Evolutionary conservation across 2,797 vertebrate genomes (phyloP), one percentile per base, ranked within the genome.

Genomic region (Octomys mimax): DNA sequence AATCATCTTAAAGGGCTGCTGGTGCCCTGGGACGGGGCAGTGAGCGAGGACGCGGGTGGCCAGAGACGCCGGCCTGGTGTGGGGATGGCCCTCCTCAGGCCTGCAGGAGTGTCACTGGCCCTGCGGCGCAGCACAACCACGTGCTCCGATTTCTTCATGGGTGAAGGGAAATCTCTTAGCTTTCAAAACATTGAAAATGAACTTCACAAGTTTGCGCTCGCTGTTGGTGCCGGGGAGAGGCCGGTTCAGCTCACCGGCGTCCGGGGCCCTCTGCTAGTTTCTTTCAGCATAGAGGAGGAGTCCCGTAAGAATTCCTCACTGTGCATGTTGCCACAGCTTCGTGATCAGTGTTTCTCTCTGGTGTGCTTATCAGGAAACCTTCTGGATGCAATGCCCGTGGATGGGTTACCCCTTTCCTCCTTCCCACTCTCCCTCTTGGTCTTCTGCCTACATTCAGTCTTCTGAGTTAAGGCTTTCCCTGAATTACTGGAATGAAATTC

Each of bases 101-200:
- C 42, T 54, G n/a, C 28, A 39, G 46, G 3, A 12, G 1, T 7
- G 18, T 31, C 33, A 2, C 3, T 21, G 36, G 52, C 46, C 42
- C 36, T 62, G 2, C 5, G 52, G 54, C 3, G 28, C 57, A 16
- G 0, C 16, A 21, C 66, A 73, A 42, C 39, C 52, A 26, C 10
- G 16, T 79, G 46, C 83, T 12, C 31, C 5, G 14, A 12, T 71
- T 68, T 84, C 85, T 79, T 80, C 19, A 66, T 18, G 78, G 87
- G 28, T 10, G 88, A 92, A 95, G 52, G 64, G 36, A 64, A 81
- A 81, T 59, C n/a, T 92, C 39, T 95, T 24, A 59, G n/a, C 33
- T 84, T 89, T 59, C 78, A 31, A 92, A 83, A 64, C 14, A 66
- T 3, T 87, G 83, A 75, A 71, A 68, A 90, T 18, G 10, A 81